Base-by-base conservation (phyloP, 30 jellyfish, hydroid and myxozoan species). In the Aurelia sp. region DNA sequence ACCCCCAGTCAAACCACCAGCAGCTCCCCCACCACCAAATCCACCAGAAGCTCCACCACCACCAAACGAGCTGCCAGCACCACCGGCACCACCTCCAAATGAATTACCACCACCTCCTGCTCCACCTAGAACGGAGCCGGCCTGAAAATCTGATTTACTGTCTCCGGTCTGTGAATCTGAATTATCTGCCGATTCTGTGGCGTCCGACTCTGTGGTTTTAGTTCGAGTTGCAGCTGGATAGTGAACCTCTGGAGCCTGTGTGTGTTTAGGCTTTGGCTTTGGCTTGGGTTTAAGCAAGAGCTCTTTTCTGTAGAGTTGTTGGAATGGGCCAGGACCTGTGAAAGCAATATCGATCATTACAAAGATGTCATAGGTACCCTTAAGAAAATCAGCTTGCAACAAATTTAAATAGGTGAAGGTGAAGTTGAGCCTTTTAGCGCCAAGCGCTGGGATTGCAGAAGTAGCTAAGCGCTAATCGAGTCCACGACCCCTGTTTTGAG, bases 311-410 rank as follows among this genome's bases (percentile, higher is more conserved):
- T 86, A 67, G 40, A 86, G 86, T 41, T 86, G 33, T 53, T 74
- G 78, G 41, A 48, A 76, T 51, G 83, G 78, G 3, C 30, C 84
- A 53, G 84, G 89, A 47, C 89, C 95, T 86, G 47, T 3, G 44
- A 33, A 63, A 62, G 52, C 2, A 81, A 78, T 13, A 20, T 17
- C 10, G 10, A 48, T 3, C 12, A 13, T 27, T 18, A 37, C 3
- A 6, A 40, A 72, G 3, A 67, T 6, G 20, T 66, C 78, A 67
- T 0, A 67, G 27, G 0, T 35, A 18, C 7, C 37, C 3, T 7
- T 67, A 22, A 0, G 20, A 67, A 19, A 13, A n/a, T n/a, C n/a
- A n/a, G n/a, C n/a, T n/a, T n/a, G n/a, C n/a, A n/a, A n/a, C n/a
- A n/a, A n/a, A n/a, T n/a, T n/a, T n/a, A n/a, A n/a, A n/a, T n/a